Evolutionary conservation across 2,113 vertebrate species (phyloP), one percentile per base, ranked within the genome.

Genomic region (Excalfactoria chinensis): DNA sequence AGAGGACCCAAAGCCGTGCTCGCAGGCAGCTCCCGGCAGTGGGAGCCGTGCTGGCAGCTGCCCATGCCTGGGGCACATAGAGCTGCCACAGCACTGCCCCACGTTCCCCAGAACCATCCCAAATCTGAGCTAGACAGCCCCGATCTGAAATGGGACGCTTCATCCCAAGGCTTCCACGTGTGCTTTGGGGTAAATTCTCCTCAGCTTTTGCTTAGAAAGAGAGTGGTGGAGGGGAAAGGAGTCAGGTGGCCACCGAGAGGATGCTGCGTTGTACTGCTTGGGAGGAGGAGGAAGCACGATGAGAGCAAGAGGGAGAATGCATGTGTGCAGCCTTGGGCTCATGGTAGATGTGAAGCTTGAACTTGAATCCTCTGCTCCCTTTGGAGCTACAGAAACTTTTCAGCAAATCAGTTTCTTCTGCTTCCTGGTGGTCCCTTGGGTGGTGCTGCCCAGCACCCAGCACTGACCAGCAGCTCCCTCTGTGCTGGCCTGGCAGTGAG

Each of bases 301-400:
- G 53, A 68, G 56, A 10, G 3, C 49, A 4, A 40, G 25, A 40
- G 16, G 28, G 25, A 28, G 60, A 37, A 19, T 12, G 25, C 40
- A 17, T 62, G 9, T 25, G 22, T 18, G 60, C 26, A 14, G 66
- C 0, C 1, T 18, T 18, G 59, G 51, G 26, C 66, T 23, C 25
- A 17, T 1, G 4, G 14, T 58, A 1, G 3, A 8, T 13, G 25
- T 15, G 40, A 25, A 69, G 35, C 41, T 13, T 0, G 49, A 59
- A 3, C 16, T 43, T 3, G 34, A 37, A 15, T 44, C 17, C 40
- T 3, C 19, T 2, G 3, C 60, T 63, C 60, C 25, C 25, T 28
- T 28, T 6, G 11, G 25, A 26, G 60, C 37, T 40, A 6, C 25
- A 40, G 60, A 40, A 40, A 63, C 37, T 35, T 63, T 25, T 40